Evolutionary conservation across 2,113 vertebrate species (phyloP).

Genomic region (Calonectris borealis): DNA sequence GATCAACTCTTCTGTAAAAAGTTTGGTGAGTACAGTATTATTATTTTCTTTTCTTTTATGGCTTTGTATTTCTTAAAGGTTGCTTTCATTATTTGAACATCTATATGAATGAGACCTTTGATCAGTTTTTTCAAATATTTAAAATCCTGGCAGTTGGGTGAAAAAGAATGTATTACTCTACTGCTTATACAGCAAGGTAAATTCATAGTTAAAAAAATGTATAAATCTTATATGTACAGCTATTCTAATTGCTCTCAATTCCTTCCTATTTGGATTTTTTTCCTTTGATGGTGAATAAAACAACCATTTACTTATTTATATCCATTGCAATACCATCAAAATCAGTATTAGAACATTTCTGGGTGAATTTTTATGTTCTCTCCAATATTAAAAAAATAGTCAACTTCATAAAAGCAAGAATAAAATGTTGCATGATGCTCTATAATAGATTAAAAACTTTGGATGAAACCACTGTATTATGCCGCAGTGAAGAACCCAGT

Average conservation of each 20-base stretch:
- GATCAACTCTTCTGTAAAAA: slow-evolving; percentile 81
- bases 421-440: background rate
- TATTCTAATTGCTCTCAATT: background rate
- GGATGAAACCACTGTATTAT: background rate
- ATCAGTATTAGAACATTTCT: background rate
- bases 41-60: background rate
- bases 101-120: background rate
- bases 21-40: slow-evolving; percentile 70
- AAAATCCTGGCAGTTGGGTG: background rate
- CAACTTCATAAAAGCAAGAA: background rate
- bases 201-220: background rate
- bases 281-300: background rate
- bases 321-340: background rate
- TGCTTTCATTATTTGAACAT: background rate
- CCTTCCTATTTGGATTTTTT: background rate
- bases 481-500: background rate
- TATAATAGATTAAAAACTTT: background rate
- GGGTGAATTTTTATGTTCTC: background rate
- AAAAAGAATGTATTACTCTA: background rate
- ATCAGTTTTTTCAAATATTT: background rate
- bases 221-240: background rate
- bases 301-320: background rate
- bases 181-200: background rate
- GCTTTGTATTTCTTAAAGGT: background rate
- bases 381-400: background rate